phyloP scores from a whole-genome alignment of 2,888 invertebrate genomes.

The Diloba caeruleocephala region DNA sequence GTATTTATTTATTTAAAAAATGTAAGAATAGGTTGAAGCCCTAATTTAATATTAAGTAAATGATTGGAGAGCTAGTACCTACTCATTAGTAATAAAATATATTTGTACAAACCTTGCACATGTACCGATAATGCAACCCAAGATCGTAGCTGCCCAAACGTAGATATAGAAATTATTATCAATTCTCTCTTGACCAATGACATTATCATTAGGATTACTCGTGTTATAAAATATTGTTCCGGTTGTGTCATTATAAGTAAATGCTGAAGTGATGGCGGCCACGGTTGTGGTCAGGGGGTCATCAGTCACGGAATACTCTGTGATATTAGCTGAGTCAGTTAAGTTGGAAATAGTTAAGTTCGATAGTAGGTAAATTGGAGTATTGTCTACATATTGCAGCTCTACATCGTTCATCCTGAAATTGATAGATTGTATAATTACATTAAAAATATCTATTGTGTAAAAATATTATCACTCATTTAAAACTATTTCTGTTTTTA shows the following conservation, averaged over 20 bases:
- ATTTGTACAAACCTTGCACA: conserved; percentile 76
- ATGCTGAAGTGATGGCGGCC: conserved; percentile 5
- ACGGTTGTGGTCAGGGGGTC: conserved; percentile 6
- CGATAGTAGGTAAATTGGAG: conserved; percentile 1
- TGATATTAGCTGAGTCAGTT: too few relatives aligned
- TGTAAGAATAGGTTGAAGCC: too few relatives aligned
- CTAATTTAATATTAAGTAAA: too few relatives aligned
- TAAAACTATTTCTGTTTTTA: too few relatives aligned
- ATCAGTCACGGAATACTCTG: conserved; percentile 12
- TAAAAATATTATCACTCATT: too few relatives aligned
- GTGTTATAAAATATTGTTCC: conserved; percentile 2
- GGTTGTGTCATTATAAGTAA: conserved; percentile 7
- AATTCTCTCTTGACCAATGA: conserved; percentile 50
- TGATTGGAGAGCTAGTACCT: too few relatives aligned
- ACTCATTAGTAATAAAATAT: too few relatives aligned
- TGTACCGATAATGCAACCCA: conserved; percentile 89
- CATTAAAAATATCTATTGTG: too few relatives aligned
- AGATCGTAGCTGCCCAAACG: conserved; percentile 89
- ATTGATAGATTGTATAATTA: too few relatives aligned
- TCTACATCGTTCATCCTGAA: conserved; percentile 84
- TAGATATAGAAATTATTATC: conserved; percentile 81
- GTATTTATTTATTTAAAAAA: too few relatives aligned
- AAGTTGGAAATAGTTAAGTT: background rate
- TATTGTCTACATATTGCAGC: conserved; percentile 39
- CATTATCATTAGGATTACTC: conserved; percentile 6